phyloP scores from a whole-genome alignment of 2,113 vertebrate genomes.

The Sitta europaea region DNA sequence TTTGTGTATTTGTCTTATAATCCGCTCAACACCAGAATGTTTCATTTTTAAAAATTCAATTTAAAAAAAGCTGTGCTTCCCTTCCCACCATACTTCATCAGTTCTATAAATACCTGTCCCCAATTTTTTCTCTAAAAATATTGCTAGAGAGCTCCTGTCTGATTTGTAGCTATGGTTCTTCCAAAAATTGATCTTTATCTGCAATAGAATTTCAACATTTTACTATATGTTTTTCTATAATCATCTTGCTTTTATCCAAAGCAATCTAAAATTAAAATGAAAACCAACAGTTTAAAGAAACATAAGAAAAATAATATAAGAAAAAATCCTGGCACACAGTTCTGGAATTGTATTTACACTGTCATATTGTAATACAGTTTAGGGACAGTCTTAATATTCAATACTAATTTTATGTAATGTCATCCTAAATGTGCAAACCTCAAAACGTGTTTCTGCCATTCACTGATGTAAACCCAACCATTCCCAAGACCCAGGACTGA shows the following conservation, averaged over 20 bases:
- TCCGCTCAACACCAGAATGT: neutral
- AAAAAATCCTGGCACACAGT: neutral
- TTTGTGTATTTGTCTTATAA: neutral
- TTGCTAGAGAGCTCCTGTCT: neutral
- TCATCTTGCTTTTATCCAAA: neutral
- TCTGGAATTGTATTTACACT: neutral
- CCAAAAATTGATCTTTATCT: neutral
- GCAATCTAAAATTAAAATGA: neutral
- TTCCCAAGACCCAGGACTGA: neutral
- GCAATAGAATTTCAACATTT: neutral
- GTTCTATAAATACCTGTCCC: neutral
- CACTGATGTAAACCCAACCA: neutral
- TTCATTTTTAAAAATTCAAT: neutral
- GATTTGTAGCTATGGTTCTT: neutral
- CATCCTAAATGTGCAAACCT: neutral
- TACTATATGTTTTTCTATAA: neutral
- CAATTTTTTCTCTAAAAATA: neutral
- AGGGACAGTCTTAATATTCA: neutral
- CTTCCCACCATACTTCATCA: neutral
- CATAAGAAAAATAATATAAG: too few species aligned
- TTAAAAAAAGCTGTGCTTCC: neutral
- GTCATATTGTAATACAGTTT: neutral
- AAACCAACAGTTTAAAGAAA: neutral
- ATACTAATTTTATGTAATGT: neutral
- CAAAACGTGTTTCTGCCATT: neutral